A percentile compares a stretch with the other conserved stretches of the same genome.
Conservation (phyloP, 2,888 invertebrate genomes). For the Leptopterna dolabrata region DNA sequence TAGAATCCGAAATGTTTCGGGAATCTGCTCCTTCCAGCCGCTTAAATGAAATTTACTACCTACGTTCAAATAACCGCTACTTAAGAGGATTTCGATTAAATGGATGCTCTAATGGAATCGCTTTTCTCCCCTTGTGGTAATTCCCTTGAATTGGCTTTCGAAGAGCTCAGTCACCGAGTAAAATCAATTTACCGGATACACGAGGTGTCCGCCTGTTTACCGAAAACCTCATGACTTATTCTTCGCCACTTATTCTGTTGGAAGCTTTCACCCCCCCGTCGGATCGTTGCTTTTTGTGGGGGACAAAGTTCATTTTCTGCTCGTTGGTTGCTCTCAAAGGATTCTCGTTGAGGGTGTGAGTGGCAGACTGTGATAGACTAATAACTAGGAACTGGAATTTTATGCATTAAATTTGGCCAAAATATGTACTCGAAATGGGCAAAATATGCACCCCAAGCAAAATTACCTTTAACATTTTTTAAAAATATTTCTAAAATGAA, state of each 20-base stretch:
- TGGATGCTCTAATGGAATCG: constrained; percentile 8
- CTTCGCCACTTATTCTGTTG: too few species aligned
- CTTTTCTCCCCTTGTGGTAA: not conserved
- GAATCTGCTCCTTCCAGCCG: not conserved
- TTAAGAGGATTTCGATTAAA: constrained; percentile 10
- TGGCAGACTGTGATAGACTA: not conserved
- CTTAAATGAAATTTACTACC: constrained; percentile 27
- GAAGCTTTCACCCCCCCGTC: not conserved
- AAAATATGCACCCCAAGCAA: too few species aligned
- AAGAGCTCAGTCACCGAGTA: not conserved
- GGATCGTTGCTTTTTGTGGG: not conserved
- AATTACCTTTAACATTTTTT: too few species aligned
- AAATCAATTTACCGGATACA: not conserved
- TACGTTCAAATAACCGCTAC: constrained; percentile 8
- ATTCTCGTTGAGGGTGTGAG: not conserved
- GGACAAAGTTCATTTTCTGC: constrained; percentile 1
- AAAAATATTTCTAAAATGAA: too few species aligned
- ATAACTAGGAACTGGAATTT: too few species aligned
- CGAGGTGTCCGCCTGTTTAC: not conserved
- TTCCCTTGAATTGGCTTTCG: not conserved
- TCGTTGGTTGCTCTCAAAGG: not conserved
- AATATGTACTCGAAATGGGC: too few species aligned
- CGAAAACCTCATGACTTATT: not conserved
- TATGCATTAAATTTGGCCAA: too few species aligned
- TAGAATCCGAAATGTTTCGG: not conserved